A percentile compares a stretch with the other conserved stretches of the same genome.
Conservation (phyloP, 2,888 invertebrate species). For the Orgyia antiqua region DNA sequence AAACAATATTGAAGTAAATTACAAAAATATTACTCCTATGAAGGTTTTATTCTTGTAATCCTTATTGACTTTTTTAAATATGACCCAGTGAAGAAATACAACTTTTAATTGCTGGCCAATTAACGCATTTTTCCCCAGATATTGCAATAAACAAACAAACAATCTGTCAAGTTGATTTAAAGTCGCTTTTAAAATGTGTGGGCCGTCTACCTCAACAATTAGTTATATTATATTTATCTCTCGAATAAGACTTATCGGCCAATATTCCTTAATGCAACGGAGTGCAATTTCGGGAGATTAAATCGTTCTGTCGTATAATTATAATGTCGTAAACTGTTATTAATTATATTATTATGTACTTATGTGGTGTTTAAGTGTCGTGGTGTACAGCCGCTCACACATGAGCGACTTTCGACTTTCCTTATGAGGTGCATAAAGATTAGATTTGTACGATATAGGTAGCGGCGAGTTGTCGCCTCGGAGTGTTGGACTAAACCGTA, state of each 20-base stretch:
- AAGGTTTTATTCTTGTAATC: too few species aligned
- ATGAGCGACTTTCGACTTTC: constrained; percentile 38
- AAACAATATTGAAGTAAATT: too few species aligned
- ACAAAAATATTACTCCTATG: too few species aligned
- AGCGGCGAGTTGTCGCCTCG: constrained; percentile 26
- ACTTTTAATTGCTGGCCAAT: too few species aligned
- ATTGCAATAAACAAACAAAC: too few species aligned
- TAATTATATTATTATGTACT: constrained; percentile 28
- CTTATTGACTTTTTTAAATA: too few species aligned
- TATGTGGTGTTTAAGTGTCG: constrained; percentile 16
- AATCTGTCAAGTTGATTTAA: too few species aligned
- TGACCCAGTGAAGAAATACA: too few species aligned
- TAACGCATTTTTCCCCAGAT: too few species aligned
- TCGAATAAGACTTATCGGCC: constrained; percentile 30
- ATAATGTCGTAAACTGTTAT: constrained; percentile 22
- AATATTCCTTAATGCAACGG: constrained; percentile 30
- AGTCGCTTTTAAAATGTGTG: constrained; percentile 1
- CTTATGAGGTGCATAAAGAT: constrained; percentile 38
- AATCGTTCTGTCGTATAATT: constrained; percentile 22
- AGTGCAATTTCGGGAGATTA: constrained; percentile 33
- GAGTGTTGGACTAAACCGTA: constrained; percentile 38
- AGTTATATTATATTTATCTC: constrained; percentile 9
- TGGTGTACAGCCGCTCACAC: constrained; percentile 18
- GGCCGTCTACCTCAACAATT: neutral
- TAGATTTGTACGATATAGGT: constrained; percentile 34